Evolutionary conservation across 2,797 vertebrate genomes (phyloP).

Genomic region (Podargus strigoides): DNA sequence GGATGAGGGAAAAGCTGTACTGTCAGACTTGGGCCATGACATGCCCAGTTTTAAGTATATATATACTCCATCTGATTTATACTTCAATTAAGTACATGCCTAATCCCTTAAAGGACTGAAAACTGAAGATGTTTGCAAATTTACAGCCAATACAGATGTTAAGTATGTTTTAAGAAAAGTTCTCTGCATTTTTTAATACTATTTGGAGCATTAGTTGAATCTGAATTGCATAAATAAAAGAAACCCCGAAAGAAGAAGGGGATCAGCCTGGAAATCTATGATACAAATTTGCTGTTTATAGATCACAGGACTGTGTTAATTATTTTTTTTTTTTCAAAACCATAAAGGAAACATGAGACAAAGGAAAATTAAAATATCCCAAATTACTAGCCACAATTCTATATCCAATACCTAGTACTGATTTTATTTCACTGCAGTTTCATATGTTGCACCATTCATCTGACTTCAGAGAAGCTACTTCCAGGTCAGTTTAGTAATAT

Average conservation of each 20-base stretch:
- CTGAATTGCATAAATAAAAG: neutral
- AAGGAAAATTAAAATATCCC: neutral
- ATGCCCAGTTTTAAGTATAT: neutral
- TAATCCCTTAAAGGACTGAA: neutral
- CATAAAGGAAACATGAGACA: neutral
- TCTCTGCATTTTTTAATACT: neutral
- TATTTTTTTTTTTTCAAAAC: neutral
- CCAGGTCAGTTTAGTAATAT: neutral
- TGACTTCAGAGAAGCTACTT: neutral
- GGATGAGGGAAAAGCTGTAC: too few species aligned
- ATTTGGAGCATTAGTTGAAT: neutral
- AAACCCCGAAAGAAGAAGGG: neutral
- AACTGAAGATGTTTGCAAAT: neutral
- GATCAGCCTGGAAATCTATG: neutral
- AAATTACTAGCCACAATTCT: neutral
- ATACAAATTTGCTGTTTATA: neutral
- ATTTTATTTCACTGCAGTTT: neutral
- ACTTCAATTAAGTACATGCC: neutral
- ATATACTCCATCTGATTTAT: neutral
- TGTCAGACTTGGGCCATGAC: neutral
- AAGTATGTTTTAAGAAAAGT: neutral
- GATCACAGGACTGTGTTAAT: neutral
- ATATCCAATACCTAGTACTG: neutral
- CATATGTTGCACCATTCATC: neutral
- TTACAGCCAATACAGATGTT: neutral